Evolutionary conservation across 2,113 vertebrate species (phyloP).

Genomic region (Heteronetta atricapilla): DNA sequence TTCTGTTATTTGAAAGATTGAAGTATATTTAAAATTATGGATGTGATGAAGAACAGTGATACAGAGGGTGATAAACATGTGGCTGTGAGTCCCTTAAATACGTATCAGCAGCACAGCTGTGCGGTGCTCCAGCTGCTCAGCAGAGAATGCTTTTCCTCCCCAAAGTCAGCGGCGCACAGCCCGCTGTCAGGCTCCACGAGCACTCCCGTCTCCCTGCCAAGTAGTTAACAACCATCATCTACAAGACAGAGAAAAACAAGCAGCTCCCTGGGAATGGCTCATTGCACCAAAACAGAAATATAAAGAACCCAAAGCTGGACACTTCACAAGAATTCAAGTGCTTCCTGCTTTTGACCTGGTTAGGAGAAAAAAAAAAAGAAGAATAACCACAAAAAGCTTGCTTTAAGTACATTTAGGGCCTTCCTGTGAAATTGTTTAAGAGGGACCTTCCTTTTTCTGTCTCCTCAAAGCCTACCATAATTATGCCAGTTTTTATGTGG

Average conservation of each 20-base stretch:
- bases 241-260: not conserved
- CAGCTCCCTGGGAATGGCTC: constrained; percentile 15
- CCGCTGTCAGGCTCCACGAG: not conserved
- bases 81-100: fast-evolving
- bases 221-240: not conserved
- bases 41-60: not conserved
- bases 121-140: not conserved
- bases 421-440: constrained; percentile 41
- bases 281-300: not conserved
- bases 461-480: not conserved
- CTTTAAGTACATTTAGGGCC: constrained; percentile 27
- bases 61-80: fast-evolving
- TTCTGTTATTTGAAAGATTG: not conserved
- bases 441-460: not conserved
- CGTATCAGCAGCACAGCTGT: not conserved
- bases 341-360: constrained; percentile 69
- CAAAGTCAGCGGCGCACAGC: not conserved
- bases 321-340: constrained; percentile 46
- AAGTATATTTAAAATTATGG: not conserved
- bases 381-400: constrained; percentile 2
- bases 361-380: not conserved
- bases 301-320: constrained; percentile 50
- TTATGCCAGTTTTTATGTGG: not conserved
- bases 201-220: constrained; percentile 2
- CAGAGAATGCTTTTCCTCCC: not conserved